Evolutionary conservation across 2,888 invertebrate genomes (phyloP), one percentile per base, ranked within the genome.

Genomic region (Nymphalis urticae): DNA sequence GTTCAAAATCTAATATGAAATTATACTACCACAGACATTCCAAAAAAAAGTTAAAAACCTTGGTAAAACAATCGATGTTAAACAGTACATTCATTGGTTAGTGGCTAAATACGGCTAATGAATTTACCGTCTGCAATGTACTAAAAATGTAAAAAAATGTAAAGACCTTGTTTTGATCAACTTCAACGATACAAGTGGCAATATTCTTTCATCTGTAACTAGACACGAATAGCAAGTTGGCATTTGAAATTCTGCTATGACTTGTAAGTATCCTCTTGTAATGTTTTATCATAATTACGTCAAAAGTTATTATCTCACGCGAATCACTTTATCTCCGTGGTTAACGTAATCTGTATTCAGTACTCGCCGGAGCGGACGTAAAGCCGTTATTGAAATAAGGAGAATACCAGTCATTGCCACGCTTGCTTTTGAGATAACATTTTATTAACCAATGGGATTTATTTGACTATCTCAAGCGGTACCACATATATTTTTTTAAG

Each of bases 271-370:
- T 32, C 19, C 24, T 61, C n/a, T 61, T 24, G 48, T 61, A 67
- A 56, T 67, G 56, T 67, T 67, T 62, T 67, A 62, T 56, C 62
- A 67, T 67, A 67, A 67, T 62, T 62, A 62, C 42, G 48, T 67
- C 50, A 62, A 56, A 66, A 67, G 54, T 48, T 62, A 56, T 62
- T 62, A 56, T 62, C 54, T 62, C 36, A 54, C 48, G 56, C 53
- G 53, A 66, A 61, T 61, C 47, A 51, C 53, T 32, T 32, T 61
- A 53, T 48, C 61, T 54, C 13, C 27, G 42, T 51, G 27, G 53
- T 66, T 67, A 67, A 51, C 59, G 47, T 68, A 63, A 63, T 68
- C 47, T 47, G 63, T 68, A 59, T 62, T 67, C 63, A 61, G 61
- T 7, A 61, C 48, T 51, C 27, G 63, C 58, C 59, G 51, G 27